Conservation (phyloP, 1,140 invertebrate genomes). For the Microplitis demolitor region DNA sequence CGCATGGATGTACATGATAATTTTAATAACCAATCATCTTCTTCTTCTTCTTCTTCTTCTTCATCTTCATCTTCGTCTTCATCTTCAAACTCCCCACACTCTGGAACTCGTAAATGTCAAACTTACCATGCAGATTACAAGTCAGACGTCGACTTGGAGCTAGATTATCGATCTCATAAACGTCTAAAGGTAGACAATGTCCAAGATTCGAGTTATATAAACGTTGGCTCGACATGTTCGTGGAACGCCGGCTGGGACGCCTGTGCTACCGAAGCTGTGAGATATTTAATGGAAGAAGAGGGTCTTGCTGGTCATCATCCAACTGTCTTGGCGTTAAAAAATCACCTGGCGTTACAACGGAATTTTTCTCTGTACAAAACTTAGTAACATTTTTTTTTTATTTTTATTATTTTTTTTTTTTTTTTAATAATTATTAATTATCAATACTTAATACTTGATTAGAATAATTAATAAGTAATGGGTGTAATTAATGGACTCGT, state of each 20-base stretch:
- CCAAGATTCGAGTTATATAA: neutral
- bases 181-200: neutral
- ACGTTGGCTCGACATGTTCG: slow-evolving; percentile 10
- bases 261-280: slow-evolving; percentile 50
- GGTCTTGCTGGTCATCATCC: slow-evolving; percentile 52
- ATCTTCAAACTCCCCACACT: too few species aligned
- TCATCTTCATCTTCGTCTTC: too few species aligned
- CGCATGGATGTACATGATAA: too few species aligned
- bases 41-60: too few species aligned
- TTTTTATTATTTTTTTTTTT: slow-evolving; percentile 4
- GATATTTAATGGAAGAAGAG: slow-evolving; percentile 56
- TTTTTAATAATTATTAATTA: slow-evolving; percentile 20
- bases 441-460: too few species aligned
- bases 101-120: too few species aligned
- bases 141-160: neutral
- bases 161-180: neutral
- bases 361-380: slow-evolving; percentile 30
- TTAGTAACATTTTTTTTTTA: too few species aligned
- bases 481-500: too few species aligned
- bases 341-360: slow-evolving; percentile 50
- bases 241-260: slow-evolving; percentile 54
- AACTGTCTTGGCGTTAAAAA: slow-evolving; percentile 53
- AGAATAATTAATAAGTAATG: too few species aligned
- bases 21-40: too few species aligned
- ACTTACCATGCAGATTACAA: too few species aligned